A percentile compares a stretch with the other conserved stretches of the same genome.
phyloP scores from a whole-genome alignment of 2,888 invertebrate species.

The Ophion slaviceki region DNA sequence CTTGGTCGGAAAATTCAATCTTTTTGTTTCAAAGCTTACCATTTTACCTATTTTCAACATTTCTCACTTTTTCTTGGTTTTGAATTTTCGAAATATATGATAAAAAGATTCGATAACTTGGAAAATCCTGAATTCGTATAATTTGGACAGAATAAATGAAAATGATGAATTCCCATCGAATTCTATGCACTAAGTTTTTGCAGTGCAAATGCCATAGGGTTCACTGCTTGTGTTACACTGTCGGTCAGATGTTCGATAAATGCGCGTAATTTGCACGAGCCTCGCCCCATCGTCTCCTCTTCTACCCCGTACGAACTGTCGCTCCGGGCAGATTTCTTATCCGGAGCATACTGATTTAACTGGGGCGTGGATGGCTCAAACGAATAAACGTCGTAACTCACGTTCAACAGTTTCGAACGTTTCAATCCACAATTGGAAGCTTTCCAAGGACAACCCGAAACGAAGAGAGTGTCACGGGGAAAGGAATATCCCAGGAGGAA shows the following conservation, averaged over 20 bases:
- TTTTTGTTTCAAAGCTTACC: no score
- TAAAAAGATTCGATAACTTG: no score
- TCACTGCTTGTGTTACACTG: background rate
- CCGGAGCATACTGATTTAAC: conserved; percentile 12
- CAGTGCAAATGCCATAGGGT: background rate
- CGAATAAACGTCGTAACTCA: conserved; percentile 78
- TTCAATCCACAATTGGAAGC: conserved; percentile 81
- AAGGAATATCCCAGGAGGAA: background rate
- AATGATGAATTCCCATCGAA: no score
- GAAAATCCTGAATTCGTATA: no score
- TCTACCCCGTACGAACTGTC: background rate
- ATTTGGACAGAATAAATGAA: no score
- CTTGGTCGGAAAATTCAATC: no score
- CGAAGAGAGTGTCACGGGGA: conserved; percentile 23
- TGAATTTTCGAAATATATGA: no score
- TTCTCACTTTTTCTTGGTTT: no score
- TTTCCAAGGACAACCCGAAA: conserved; percentile 73
- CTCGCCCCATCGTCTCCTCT: background rate
- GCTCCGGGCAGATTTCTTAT: conserved; percentile 3
- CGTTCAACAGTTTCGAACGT: conserved; percentile 80
- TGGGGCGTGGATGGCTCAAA: conserved; percentile 27
- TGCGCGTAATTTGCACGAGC: background rate
- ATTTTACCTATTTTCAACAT: no score
- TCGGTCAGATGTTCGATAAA: background rate
- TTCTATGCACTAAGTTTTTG: background rate